Evolutionary conservation across 2,888 invertebrate genomes (phyloP), one percentile per base, ranked within the genome.

Genomic region (Elysia crispata): DNA sequence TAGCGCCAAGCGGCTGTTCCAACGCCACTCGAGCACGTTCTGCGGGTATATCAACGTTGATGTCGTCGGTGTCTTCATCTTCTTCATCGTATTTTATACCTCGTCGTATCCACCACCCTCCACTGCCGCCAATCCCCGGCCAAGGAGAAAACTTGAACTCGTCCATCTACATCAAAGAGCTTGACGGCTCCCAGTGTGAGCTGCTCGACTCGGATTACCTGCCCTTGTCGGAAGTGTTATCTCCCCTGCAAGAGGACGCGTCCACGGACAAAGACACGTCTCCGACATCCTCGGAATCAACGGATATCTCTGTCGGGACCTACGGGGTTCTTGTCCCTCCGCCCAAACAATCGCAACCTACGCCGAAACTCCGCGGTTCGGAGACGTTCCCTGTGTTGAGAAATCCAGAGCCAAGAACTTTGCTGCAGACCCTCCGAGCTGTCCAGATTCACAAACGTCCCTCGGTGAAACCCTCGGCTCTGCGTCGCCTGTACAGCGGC

Each of bases 101-200:
- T 18, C 23, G 60, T 3, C 60, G n/a, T 6, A 60, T 18, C 60
- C 60, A 60, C 20, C 20, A 20, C n/a, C 31, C n/a, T 1, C 74
- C 74, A 1, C 66, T 76, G 11, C 66, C 75, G n/a, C 60, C 75
- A 6, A 75, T 75, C n/a, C 75, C 75, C 20, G 18, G 18, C 25
- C n/a, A 15, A n/a, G 70, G 18, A 11, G 41, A 41, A 11, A 41
- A 41, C 41, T 11, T 41, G 31, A 31, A n/a, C 20, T 31, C 33
- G 1, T 70, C 70, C n/a, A 41, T 70, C 33, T 70, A 70, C 41
- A 70, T 70, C 70, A 70, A 70, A 33, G 70, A 70, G 60, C 8
- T 50, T 28, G 28, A 72, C 25, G 1, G 25, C 15, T 28, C 41
- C 1, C 25, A 49, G 30, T 20, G 23, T 64, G 50, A 50, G 20